Evolutionary conservation across 2,797 vertebrate species (phyloP).

Genomic region (Threskiornis aethiopicus): DNA sequence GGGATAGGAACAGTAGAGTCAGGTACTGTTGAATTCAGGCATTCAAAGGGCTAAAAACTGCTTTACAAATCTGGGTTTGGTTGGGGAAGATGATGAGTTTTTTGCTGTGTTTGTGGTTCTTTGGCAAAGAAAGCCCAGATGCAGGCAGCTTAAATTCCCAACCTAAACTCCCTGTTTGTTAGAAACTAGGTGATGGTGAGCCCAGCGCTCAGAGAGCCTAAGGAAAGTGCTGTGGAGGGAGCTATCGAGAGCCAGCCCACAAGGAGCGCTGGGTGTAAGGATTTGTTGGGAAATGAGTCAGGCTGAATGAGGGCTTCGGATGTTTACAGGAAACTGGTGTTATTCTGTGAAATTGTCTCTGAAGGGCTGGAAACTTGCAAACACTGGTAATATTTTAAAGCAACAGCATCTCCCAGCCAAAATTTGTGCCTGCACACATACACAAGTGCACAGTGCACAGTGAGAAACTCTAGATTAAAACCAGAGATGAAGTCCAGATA

Average conservation of each 20-base stretch:
- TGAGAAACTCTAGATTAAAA: background rate
- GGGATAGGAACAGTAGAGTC: background rate
- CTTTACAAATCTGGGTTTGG: background rate
- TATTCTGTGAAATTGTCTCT: background rate
- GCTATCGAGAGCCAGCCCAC: rapidly evolving
- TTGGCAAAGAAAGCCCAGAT: background rate
- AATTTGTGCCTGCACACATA: background rate
- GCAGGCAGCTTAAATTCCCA: background rate
- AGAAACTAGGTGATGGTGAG: background rate
- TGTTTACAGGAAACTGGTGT: background rate
- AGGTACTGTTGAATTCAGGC: background rate
- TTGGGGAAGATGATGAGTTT: background rate
- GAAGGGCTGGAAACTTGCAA: background rate
- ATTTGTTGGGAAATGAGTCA: background rate
- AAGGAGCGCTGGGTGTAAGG: background rate
- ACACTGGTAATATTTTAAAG: background rate
- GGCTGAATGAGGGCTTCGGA: background rate
- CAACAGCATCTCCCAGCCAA: background rate
- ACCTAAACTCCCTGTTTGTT: background rate
- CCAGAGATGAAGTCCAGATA: background rate
- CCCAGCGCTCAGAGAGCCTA: background rate
- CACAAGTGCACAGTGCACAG: background rate
- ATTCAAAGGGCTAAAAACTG: background rate
- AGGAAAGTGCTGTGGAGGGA: background rate
- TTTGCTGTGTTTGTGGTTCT: background rate